These are phyloP conservation scores for Brachyopa scutellaris DNA, from an alignment of 2,888 invertebrate genomes.

Conservation along the genomic window DNA sequence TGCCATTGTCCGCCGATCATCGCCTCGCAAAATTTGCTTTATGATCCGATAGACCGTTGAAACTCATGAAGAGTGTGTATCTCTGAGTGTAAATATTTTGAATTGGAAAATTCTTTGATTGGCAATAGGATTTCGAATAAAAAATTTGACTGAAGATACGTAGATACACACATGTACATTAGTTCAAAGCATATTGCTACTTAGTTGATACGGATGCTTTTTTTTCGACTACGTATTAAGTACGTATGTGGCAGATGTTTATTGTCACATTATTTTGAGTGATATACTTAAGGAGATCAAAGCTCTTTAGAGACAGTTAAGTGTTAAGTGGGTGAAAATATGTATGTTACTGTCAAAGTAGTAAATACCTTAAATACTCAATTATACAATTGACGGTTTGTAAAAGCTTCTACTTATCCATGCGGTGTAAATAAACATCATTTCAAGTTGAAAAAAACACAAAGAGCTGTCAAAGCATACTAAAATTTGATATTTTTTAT, in stretches of 20 bases:
- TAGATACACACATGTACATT: too few relatives aligned
- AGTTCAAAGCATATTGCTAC: constrained; percentile 15
- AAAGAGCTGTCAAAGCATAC: too few relatives aligned
- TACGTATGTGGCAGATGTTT: constrained; percentile 26
- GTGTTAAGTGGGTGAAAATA: not conserved
- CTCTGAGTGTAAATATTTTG: constrained; percentile 46
- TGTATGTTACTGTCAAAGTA: too few relatives aligned
- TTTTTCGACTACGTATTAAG: not conserved
- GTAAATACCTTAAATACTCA: too few relatives aligned
- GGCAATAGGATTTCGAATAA: constrained; percentile 9
- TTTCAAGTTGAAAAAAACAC: too few relatives aligned
- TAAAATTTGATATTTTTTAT: too few relatives aligned
- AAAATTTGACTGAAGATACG: constrained; percentile 4
- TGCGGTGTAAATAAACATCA: too few relatives aligned
- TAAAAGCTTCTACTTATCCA: too few relatives aligned
- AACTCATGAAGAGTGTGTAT: constrained; percentile 32
- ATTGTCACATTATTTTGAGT: constrained; percentile 16
- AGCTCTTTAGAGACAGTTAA: not conserved
- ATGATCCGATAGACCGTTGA: constrained; percentile 32
- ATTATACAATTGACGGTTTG: too few relatives aligned
- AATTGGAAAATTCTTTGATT: constrained; percentile 40
- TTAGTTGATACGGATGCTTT: constrained; percentile 6
- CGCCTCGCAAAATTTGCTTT: constrained; percentile 34
- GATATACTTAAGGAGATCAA: constrained; percentile 21
- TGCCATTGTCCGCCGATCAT: constrained; percentile 39